Percentiles rank a stretch among this genome's conserved stretches.
Conservation (phyloP, 30 jellyfish, hydroid and myxozoan genomes). For the Clytia hemisphaerica region DNA sequence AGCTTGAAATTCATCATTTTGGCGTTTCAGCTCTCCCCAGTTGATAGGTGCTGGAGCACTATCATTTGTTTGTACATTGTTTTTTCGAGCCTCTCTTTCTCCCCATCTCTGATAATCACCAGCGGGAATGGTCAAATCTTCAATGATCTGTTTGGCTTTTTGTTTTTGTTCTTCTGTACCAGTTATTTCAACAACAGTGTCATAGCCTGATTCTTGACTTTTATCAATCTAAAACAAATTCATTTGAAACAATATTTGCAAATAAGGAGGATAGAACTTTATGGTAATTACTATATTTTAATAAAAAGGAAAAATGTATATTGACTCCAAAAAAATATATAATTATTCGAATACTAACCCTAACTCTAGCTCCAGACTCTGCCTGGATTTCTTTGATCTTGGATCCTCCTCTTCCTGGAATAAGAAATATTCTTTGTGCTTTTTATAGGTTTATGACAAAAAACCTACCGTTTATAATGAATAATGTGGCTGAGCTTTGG, state of each 20-base stretch:
- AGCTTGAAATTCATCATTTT: neutral
- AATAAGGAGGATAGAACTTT: neutral
- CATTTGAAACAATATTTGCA: neutral
- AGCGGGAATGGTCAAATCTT: conserved; percentile 40
- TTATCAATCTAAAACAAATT: conserved; percentile 44
- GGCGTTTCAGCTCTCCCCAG: conserved; percentile 19
- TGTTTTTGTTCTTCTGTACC: conserved; percentile 49
- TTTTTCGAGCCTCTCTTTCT: conserved; percentile 32
- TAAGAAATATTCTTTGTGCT: too few relatives aligned
- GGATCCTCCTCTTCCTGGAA: conserved; percentile 42
- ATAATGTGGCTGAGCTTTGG: too few relatives aligned
- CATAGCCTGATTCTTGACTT: conserved; percentile 9
- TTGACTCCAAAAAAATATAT: too few relatives aligned
- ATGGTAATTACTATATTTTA: too few relatives aligned
- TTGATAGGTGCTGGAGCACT: conserved; percentile 11
- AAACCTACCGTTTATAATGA: too few relatives aligned
- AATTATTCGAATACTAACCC: too few relatives aligned
- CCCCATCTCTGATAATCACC: conserved; percentile 49
- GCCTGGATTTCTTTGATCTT: conserved; percentile 45
- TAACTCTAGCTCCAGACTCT: conserved; percentile 33
- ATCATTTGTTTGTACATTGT: neutral
- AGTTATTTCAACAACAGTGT: conserved; percentile 64
- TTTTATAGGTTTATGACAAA: too few relatives aligned
- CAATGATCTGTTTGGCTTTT: conserved; percentile 47
- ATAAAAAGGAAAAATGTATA: too few relatives aligned